A percentile compares a stretch with the other conserved stretches of the same genome.
Evolutionary conservation across 2,113 vertebrate species (phyloP).

Genomic region (Corvus hawaiiensis): DNA sequence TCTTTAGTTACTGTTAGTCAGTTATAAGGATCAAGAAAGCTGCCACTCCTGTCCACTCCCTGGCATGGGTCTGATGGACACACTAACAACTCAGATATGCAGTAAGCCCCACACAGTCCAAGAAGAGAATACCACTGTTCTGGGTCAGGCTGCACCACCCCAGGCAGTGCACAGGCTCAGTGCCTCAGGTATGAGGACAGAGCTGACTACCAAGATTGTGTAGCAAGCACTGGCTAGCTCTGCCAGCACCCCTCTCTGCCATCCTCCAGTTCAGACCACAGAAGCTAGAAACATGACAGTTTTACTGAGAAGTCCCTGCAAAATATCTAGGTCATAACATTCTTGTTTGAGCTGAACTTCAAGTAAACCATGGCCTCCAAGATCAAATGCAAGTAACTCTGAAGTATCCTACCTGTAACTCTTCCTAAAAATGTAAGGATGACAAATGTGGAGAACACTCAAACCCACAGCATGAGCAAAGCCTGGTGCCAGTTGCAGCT

Average conservation of each 20-base stretch:
- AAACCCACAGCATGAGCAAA: neutral
- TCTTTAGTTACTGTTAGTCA: neutral
- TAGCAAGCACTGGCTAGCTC: neutral
- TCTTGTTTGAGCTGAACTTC: neutral
- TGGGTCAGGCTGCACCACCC: neutral
- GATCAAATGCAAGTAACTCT: neutral
- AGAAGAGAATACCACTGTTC: neutral
- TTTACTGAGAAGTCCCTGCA: neutral
- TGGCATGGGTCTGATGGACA: neutral
- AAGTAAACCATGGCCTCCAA: neutral
- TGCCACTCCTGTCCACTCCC: neutral
- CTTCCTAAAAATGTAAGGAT: neutral
- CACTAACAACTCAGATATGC: neutral
- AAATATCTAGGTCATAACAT: neutral
- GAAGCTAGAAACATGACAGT: neutral
- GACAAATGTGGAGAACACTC: neutral
- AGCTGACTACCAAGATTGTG: neutral
- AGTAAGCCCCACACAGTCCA: neutral
- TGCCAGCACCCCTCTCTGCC: neutral
- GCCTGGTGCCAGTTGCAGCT: neutral
- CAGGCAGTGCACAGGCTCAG: neutral
- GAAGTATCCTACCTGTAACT: neutral
- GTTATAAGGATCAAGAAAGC: neutral
- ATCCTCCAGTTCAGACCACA: neutral
- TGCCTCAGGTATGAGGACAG: neutral